These are phyloP conservation scores for Hoplodrina ambigua DNA, from an alignment of 2,888 invertebrate genomes.

Conservation along the genomic window DNA sequence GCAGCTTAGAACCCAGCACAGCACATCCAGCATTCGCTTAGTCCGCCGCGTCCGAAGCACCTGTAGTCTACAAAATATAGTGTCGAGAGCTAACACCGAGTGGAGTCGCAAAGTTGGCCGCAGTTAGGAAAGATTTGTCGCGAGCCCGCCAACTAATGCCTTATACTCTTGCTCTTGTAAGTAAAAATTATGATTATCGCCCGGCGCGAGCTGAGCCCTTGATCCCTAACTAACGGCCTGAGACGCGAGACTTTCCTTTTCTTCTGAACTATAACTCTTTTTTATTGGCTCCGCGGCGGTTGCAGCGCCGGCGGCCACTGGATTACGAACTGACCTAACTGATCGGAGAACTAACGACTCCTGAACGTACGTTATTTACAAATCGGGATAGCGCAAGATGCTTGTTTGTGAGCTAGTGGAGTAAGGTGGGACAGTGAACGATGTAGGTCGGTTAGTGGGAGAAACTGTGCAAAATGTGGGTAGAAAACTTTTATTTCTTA, in stretches of 20 bases:
- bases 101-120: constrained; percentile 87
- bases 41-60: constrained; percentile 68
- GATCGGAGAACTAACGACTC: constrained; percentile 78
- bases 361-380: constrained; percentile 77
- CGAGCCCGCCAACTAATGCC: constrained; percentile 85
- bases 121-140: constrained; percentile 90
- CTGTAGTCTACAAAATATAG: constrained; percentile 80
- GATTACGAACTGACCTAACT: constrained; percentile 84
- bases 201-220: constrained; percentile 87
- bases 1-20: constrained; percentile 9
- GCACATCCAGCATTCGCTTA: constrained; percentile 52
- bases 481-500: background rate
- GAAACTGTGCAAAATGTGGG: constrained; percentile 1
- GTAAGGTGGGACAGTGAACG: constrained; percentile 42
- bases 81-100: constrained; percentile 71
- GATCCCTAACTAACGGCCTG: constrained; percentile 88
- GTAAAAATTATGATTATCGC: constrained; percentile 91
- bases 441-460: constrained; percentile 29
- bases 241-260: constrained; percentile 88
- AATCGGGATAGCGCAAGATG: constrained; percentile 65
- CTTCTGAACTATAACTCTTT: constrained; percentile 90
- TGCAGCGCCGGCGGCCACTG: constrained; percentile 82
- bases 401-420: constrained; percentile 58
- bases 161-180: constrained; percentile 86
- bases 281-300: constrained; percentile 86